These are phyloP conservation scores for Trachymyrmex septentrionalis DNA, from an alignment of 1,140 invertebrate genomes.

Conservation along the genomic window DNA sequence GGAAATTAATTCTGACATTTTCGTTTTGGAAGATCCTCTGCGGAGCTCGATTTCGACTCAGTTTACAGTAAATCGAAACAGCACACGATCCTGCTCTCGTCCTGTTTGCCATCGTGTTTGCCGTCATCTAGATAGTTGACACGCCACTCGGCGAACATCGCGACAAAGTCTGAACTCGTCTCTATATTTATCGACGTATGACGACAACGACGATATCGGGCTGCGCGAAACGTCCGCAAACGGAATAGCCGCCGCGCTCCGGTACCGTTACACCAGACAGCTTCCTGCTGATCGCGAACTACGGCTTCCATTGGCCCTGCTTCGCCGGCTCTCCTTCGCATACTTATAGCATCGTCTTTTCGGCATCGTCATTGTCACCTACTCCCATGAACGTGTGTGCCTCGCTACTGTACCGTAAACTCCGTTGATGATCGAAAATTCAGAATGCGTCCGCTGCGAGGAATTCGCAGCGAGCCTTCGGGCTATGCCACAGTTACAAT, in stretches of 20 bases:
- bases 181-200: constrained; percentile 66
- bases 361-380: constrained; percentile 73
- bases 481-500: background rate
- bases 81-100: background rate
- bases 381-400: constrained; percentile 26
- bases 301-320: constrained; percentile 71
- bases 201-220: constrained; percentile 55
- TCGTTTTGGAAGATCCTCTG: background rate
- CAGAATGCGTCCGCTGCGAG: constrained; percentile 35
- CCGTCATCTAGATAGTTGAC: background rate
- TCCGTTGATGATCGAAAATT: constrained; percentile 50
- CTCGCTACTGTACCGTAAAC: constrained; percentile 56
- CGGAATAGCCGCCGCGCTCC: constrained; percentile 60
- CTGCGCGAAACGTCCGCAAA: constrained; percentile 54
- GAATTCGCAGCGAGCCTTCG: constrained; percentile 33
- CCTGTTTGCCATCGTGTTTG: background rate
- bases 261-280: constrained; percentile 82
- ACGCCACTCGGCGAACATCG: background rate
- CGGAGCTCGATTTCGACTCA: background rate
- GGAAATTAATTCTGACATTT: background rate
- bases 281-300: constrained; percentile 79
- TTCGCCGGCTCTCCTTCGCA: constrained; percentile 69
- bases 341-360: constrained; percentile 76
- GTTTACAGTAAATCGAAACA: background rate
- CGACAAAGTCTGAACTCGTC: background rate